Evolutionary conservation across 2,888 invertebrate species (phyloP), one percentile per base, ranked within the genome.

Genomic region (Mimumesa dahlbomi): DNA sequence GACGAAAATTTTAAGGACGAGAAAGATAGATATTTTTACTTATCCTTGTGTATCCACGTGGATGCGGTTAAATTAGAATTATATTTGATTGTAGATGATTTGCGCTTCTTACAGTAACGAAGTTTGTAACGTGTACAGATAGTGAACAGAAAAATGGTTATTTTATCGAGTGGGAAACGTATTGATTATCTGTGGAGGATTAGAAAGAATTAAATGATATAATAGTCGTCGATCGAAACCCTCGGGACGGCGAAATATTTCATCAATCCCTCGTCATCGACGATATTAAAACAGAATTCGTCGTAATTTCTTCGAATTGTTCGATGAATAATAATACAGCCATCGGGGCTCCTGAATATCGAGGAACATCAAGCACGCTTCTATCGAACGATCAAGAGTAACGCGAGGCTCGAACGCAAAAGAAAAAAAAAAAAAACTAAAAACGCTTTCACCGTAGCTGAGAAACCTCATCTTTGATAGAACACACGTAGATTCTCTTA

Each of bases 221-320:
- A 58, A 53, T 62, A 57, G 52, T 77, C 68, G 70, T 71, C 75
- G 73, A 79, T 71, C 77, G 77, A 62, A 75, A 77, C 75, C 73
- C 75, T 79, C 77, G 79, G 77, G 79, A 79, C 75, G 77, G 68
- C 70, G 66, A 54, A 58, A 48, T 40, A 46, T 49, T 66, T 67
- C 63, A 72, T 66, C 59, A 57, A 63, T 50, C 57, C 65, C 68
- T 62, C 59, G 72, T 75, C 65, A 57, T 58, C 46, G 46, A 36
- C 49, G 53, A 68, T 59, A 59, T 67, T 64, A 52, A 50, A 50
- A 29, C 31, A 45, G 38, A 38, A 48, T 43, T 53, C 67, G 57
- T 48, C 62, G 61, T 62, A 53, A 58, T 46, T 58, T 62, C 40
- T 50, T 40, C 43, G 45, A 52, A 56, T 50, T 31, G 46, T 54